Evolutionary conservation across 2,888 invertebrate species (phyloP).

Genomic region (Ophioninae sp.): DNA sequence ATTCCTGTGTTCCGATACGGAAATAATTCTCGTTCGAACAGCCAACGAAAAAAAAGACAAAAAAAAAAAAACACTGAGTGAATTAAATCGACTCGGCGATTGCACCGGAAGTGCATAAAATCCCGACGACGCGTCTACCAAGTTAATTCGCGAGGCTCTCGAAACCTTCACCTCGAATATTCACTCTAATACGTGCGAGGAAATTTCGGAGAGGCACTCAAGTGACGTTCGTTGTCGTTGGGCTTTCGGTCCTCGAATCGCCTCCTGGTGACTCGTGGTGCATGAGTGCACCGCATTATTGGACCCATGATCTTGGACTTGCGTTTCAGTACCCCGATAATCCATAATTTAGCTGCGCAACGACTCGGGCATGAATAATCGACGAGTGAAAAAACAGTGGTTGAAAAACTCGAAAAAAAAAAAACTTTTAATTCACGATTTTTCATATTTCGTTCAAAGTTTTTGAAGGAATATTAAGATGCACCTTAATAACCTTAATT

Average conservation of each 20-base stretch:
- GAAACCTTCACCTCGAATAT: slow-evolving; percentile 29
- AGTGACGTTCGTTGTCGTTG: slow-evolving; percentile 48
- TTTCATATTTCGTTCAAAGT: too few species aligned
- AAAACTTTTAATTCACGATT: too few species aligned
- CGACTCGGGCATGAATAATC: background rate
- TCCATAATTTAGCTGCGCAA: background rate
- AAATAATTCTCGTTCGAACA: slow-evolving; percentile 41
- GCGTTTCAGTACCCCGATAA: background rate
- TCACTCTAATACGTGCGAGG: slow-evolving; percentile 24
- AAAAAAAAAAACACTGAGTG: background rate
- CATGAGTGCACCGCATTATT: slow-evolving; percentile 7
- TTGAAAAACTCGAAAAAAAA: background rate
- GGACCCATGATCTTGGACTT: background rate
- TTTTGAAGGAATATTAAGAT: too few species aligned
- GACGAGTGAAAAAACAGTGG: background rate
- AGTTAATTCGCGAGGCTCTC: slow-evolving; percentile 32
- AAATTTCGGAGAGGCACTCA: slow-evolving; percentile 42
- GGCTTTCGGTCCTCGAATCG: slow-evolving; percentile 32
- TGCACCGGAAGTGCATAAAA: slow-evolving; percentile 15
- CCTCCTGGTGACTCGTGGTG: background rate
- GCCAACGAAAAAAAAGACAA: background rate
- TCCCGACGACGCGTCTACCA: slow-evolving; percentile 20
- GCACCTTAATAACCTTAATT: too few species aligned
- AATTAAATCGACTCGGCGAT: background rate
- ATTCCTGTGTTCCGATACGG: slow-evolving; percentile 30